A percentile compares a stretch with the other conserved stretches of the same genome.
Conservation (phyloP, 92 coral and sea anemone genomes). For the Epizoanthus illoricatus region DNA sequence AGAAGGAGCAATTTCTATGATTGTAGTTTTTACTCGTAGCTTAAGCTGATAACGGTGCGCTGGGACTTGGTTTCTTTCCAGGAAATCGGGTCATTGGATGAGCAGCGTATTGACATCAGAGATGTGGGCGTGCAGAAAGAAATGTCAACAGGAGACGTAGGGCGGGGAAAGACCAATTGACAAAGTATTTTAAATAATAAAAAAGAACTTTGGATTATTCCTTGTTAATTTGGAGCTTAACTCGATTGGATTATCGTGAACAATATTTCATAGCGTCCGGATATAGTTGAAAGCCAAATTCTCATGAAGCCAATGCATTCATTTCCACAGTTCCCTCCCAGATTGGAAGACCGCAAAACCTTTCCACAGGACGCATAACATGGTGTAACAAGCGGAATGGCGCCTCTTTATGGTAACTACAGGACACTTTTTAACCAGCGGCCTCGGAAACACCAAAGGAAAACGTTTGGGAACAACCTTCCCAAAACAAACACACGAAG, state of each 20-base stretch:
- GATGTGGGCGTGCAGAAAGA: slow-evolving; percentile 16
- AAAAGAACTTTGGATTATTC: not conserved
- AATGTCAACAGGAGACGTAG: not conserved
- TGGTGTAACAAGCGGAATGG: not conserved
- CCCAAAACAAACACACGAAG: not conserved
- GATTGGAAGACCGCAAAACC: not conserved
- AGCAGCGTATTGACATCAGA: not conserved
- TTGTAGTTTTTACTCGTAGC: not conserved
- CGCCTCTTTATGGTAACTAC: not conserved
- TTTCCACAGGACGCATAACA: not conserved
- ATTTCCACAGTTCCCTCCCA: not conserved
- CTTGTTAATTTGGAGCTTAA: slow-evolving; percentile 8
- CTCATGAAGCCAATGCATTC: not conserved
- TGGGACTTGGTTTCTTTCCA: not conserved
- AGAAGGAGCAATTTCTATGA: not conserved
- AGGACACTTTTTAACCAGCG: not conserved
- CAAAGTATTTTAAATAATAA: not conserved
- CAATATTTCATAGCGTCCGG: not conserved
- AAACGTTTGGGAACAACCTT: slow-evolving; percentile 7
- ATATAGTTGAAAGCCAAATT: slow-evolving; percentile 1
- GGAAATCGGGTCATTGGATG: not conserved
- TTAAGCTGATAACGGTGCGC: not conserved
- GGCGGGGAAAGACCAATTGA: not conserved
- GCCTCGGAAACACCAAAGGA: slow-evolving; percentile 20
- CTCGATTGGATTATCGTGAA: not conserved